Evolutionary conservation across 2,797 vertebrate genomes (phyloP), one percentile per base, ranked within the genome.

Genomic region (Anguilla megastoma): DNA sequence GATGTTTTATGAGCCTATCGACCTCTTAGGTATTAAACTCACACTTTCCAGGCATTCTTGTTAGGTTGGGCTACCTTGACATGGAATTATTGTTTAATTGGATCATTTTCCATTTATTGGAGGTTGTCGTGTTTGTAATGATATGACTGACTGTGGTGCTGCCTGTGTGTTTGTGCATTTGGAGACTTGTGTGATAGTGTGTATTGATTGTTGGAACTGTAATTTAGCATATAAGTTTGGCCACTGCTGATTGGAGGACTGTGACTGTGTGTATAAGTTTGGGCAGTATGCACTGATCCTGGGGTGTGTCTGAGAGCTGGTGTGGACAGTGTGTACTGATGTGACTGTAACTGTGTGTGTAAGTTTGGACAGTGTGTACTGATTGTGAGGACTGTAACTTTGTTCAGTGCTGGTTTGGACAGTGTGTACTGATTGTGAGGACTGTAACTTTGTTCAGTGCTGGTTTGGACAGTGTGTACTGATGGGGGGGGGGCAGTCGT

Each of bases 241-340:
- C 18, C 6, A 45, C 5, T 14, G 33, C 1, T 10, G 12, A 45
- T 82, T 45, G 36, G 33, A 1, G 18, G 36, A 33, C 33, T 41
- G 18, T 41, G 48, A 21, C 18, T 9, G 5, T 82, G 36, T 56
- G 54, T 10, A 16, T 56, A 14, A 16, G 54, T 56, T 56, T 60
- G 41, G n/a, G 33, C 88, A 82, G 87, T 41, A 90, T 85, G 85
- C 36, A 90, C 41, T 69, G 45, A 92, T 86, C 88, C 90, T 86
- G 9, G n/a, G 24, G n/a, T n/a, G n/a, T n/a, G n/a, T n/a, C n/a
- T 56, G 54, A 12, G 54, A 12, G 3, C n/a, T 12, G 6, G n/a
- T 66, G 24, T 66, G 60, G 60, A 66, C 60, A 66, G 18, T 66
- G 60, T 66, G 60, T 66, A 24, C 60, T n/a, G 60, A 21, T n/a